phyloP scores from a whole-genome alignment of 2,797 vertebrate genomes.

The Pitangus sulphuratus region DNA sequence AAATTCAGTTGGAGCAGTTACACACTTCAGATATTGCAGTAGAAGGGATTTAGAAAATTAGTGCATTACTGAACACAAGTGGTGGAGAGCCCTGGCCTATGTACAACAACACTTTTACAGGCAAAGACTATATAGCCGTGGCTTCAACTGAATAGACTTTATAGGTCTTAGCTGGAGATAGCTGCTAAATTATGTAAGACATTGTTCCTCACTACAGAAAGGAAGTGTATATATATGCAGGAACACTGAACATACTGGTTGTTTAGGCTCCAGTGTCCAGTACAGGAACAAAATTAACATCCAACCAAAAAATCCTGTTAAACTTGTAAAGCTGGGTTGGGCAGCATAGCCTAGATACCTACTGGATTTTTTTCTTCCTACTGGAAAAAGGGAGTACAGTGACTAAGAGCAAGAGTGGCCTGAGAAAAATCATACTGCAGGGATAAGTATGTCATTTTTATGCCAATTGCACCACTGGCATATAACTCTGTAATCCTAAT shows the following conservation, averaged over 20 bases:
- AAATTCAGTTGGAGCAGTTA: not conserved
- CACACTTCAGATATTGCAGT: not conserved
- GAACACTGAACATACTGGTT: not conserved
- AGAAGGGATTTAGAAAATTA: not conserved
- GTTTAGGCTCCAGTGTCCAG: not conserved
- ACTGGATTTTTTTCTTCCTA: not conserved
- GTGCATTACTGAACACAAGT: not conserved
- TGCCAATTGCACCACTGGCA: rapidly evolving
- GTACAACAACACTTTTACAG: not conserved
- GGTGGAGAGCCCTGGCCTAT: not conserved
- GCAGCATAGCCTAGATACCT: rapidly evolving
- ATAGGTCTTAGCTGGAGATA: not conserved
- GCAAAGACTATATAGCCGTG: not conserved
- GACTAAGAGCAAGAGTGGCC: not conserved
- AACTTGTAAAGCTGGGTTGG: not conserved
- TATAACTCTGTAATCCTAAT: not conserved
- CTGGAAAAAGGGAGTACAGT: not conserved
- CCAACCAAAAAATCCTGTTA: not conserved
- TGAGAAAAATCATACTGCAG: rapidly evolving
- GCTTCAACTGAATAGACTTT: not conserved
- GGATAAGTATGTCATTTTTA: not conserved
- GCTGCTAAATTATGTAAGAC: not conserved
- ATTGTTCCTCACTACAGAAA: not conserved
- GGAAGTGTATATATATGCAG: not conserved
- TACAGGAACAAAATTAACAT: not conserved